These are phyloP conservation scores for Neodon shergylaensis DNA, from an alignment of 2,113 vertebrate species.

Conservation along the genomic window DNA sequence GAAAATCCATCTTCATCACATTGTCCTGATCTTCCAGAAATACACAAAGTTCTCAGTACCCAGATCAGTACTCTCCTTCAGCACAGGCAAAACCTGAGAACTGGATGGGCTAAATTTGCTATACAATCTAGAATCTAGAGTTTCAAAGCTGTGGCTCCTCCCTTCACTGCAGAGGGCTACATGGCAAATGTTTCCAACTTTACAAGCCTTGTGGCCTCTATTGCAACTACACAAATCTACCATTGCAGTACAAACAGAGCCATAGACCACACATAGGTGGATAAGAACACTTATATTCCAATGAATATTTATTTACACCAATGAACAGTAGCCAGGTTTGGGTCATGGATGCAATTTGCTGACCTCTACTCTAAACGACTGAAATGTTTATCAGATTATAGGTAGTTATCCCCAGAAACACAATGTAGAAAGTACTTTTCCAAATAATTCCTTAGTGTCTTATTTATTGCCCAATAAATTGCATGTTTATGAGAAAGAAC, in stretches of 20 bases:
- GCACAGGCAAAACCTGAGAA: not conserved
- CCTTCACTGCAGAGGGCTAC: not conserved
- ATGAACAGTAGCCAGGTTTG: not conserved
- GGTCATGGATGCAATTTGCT: not conserved
- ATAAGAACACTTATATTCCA: not conserved
- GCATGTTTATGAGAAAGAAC: not conserved
- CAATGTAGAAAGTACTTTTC: not conserved
- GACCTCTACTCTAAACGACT: not conserved
- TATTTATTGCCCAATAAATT: slow-evolving; percentile 7
- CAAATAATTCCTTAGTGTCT: slow-evolving; percentile 11
- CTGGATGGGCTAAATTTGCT: not conserved
- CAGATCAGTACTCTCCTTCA: not conserved
- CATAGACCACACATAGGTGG: not conserved
- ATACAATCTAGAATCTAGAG: not conserved
- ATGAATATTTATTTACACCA: slow-evolving; percentile 11
- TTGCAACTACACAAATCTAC: not conserved
- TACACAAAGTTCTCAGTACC: not conserved
- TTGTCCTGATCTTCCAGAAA: not conserved
- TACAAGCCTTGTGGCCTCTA: not conserved
- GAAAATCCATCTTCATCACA: not conserved
- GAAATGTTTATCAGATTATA: not conserved
- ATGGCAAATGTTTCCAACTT: not conserved
- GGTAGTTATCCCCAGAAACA: not conserved
- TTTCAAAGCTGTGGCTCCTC: not conserved
- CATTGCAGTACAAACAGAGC: not conserved